A percentile compares a stretch with the other conserved stretches of the same genome.
phyloP scores from a whole-genome alignment of 2,888 invertebrate species.

The Eubasilissa splendida region DNA sequence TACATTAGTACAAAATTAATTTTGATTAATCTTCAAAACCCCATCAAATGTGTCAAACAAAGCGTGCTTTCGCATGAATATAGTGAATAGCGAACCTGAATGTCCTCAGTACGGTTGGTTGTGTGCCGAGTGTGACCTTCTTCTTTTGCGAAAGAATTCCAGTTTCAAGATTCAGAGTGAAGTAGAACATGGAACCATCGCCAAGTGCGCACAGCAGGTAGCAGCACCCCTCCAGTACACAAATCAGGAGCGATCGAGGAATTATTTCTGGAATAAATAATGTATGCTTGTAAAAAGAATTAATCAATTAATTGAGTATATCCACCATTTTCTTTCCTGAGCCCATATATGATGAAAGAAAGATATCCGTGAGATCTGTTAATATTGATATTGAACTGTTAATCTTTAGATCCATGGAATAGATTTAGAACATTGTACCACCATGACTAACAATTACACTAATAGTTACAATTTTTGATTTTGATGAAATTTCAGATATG shows the following conservation, averaged over 20 bases:
- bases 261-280: slow-evolving; percentile 84
- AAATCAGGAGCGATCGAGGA: slow-evolving; percentile 95
- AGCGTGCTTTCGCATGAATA: background rate
- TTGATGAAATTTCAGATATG: too few species aligned
- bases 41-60: background rate
- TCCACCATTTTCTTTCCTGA: too few species aligned
- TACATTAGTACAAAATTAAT: background rate
- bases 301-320: background rate
- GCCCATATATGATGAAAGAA: too few species aligned
- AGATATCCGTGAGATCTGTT: too few species aligned
- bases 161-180: slow-evolving; percentile 83
- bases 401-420: too few species aligned
- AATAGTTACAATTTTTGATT: too few species aligned
- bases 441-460: too few species aligned
- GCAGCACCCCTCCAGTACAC: slow-evolving; percentile 92
- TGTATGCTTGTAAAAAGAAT: background rate
- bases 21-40: background rate
- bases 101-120: slow-evolving; percentile 93
- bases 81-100: slow-evolving; percentile 72
- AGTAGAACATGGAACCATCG: slow-evolving; percentile 98
- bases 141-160: slow-evolving; percentile 90
- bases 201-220: slow-evolving; percentile 94
- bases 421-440: too few species aligned
- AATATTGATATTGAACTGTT: too few species aligned
- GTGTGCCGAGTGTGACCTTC: slow-evolving; percentile 97